phyloP scores from a whole-genome alignment of 2,797 vertebrate genomes.

The Thalassophryne amazonica region DNA sequence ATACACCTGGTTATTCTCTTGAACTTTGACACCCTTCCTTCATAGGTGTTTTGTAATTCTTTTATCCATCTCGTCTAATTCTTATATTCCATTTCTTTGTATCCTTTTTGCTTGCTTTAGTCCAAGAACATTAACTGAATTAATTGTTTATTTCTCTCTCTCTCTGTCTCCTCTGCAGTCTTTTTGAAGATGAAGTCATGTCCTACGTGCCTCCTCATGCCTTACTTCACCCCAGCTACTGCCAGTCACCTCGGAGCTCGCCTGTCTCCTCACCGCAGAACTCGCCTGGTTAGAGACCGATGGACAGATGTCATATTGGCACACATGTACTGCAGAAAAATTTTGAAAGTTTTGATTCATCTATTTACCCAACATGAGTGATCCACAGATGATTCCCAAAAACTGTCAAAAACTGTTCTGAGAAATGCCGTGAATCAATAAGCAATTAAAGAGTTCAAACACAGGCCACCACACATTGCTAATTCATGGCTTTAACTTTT shows the following conservation, averaged over 20 bases:
- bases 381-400: not conserved
- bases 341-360: not conserved
- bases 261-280: constrained; percentile 91
- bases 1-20: no score
- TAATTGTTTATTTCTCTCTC: no score
- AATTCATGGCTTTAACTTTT: no score
- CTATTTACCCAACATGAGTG: not conserved
- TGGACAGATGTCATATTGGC: no score
- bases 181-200: constrained; percentile 98
- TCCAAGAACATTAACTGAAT: no score
- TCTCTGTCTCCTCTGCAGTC: constrained; percentile 63
- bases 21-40: not conserved
- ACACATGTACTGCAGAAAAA: not conserved
- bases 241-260: constrained; percentile 76
- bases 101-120: no score
- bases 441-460: no score
- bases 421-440: not conserved
- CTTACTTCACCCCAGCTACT: constrained; percentile 94
- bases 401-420: not conserved
- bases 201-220: constrained; percentile 93
- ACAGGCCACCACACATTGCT: no score
- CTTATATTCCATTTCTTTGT: not conserved
- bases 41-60: not conserved
- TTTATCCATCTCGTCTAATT: not conserved
- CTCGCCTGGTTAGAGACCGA: constrained; percentile 84